Conservation (phyloP, 1,140 invertebrate genomes). For the Pachyrhynchus sulphureomaculatus region DNA sequence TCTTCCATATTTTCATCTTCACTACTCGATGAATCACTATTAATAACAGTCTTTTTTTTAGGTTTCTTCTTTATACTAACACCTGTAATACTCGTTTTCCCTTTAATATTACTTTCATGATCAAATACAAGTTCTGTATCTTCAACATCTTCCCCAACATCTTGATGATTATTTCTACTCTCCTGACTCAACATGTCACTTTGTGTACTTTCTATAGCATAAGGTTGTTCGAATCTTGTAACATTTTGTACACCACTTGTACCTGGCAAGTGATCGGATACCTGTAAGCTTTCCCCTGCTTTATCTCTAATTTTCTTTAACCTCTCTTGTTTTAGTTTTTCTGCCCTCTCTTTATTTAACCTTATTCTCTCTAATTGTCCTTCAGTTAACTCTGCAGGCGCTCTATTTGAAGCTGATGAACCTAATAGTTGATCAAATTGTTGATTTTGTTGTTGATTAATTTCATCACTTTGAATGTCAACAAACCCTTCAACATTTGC, state of each 20-base stretch:
- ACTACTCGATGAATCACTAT: neutral
- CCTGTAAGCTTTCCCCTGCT: conserved; percentile 23
- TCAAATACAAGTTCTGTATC: too few relatives aligned
- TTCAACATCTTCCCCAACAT: neutral
- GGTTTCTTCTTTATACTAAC: neutral
- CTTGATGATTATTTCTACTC: too few relatives aligned
- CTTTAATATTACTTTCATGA: too few relatives aligned
- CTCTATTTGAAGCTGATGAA: neutral
- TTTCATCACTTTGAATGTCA: conserved; percentile 21
- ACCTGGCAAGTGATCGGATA: too few relatives aligned
- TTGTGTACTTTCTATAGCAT: too few relatives aligned
- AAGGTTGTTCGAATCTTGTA: too few relatives aligned
- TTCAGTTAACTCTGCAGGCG: conserved; percentile 36
- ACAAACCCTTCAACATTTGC: conserved; percentile 31
- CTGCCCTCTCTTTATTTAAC: conserved; percentile 43
- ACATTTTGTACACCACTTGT: too few relatives aligned
- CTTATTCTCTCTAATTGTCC: conserved; percentile 45
- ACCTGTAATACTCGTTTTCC: neutral
- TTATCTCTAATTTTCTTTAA: conserved; percentile 33
- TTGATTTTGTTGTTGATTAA: conserved; percentile 14
- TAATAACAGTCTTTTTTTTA: neutral
- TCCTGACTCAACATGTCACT: too few relatives aligned
- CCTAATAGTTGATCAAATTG: conserved; percentile 35
- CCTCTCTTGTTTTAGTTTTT: conserved; percentile 40
- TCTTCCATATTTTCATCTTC: neutral